Evolutionary conservation across 2,113 vertebrate species (phyloP).

Genomic region (Gymnobelideus leadbeateri): DNA sequence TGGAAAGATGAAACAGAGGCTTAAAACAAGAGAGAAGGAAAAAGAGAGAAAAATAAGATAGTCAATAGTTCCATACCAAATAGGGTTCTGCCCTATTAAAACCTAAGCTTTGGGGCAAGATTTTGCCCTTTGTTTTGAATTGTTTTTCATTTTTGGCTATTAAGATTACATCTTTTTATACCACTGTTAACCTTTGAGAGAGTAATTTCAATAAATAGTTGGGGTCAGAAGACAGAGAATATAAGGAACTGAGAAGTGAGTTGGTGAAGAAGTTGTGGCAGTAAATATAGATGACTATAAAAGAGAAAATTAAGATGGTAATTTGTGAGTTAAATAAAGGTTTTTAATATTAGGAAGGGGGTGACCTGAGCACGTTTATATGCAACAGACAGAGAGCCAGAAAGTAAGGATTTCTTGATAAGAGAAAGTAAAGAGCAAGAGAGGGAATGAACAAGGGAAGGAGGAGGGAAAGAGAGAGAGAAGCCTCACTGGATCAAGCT

Average conservation of each 20-base stretch:
- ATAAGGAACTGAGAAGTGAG: background rate
- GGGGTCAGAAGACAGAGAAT: background rate
- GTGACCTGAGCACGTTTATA: background rate
- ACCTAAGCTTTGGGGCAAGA: background rate
- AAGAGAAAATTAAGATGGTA: background rate
- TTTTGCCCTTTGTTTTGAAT: background rate
- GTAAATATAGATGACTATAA: background rate
- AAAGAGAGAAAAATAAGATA: background rate
- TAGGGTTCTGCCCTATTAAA: background rate
- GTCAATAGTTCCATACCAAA: background rate
- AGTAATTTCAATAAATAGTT: background rate
- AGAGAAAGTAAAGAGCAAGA: background rate
- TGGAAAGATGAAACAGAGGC: background rate
- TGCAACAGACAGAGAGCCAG: background rate
- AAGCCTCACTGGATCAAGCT: background rate
- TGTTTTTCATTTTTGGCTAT: background rate
- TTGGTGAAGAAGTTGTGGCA: background rate
- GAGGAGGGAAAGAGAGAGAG: background rate
- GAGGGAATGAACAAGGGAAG: background rate
- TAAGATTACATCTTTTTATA: background rate
- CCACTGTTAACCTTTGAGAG: background rate
- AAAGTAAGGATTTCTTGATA: background rate
- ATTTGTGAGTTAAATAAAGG: background rate
- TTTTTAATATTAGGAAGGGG: background rate
- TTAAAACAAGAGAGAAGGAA: background rate